Conservation (phyloP, 2,113 vertebrate genomes). For the Mormoops blainvillei region DNA sequence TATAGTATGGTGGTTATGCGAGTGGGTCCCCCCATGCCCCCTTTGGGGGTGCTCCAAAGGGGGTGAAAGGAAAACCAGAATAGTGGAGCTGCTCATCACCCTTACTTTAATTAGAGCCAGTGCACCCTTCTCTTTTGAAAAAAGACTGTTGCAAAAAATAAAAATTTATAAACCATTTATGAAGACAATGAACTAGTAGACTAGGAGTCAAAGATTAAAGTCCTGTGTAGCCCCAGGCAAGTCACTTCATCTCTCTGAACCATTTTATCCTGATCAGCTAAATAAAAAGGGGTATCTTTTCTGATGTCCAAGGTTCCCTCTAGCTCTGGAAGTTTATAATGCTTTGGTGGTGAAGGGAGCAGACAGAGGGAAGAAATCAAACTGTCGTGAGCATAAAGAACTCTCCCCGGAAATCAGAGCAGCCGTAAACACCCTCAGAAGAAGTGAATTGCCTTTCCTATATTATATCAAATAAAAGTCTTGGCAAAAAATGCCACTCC, state of each 20-base stretch:
- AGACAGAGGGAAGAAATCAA: neutral
- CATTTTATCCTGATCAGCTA: neutral
- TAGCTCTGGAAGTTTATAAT: neutral
- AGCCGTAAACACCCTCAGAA: neutral
- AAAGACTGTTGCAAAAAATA: neutral
- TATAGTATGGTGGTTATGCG: neutral
- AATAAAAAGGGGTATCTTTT: neutral
- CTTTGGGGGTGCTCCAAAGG: neutral
- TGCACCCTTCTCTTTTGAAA: neutral
- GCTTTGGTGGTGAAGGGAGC: neutral
- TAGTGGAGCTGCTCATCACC: neutral
- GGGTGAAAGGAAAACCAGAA: neutral
- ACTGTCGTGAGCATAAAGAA: neutral
- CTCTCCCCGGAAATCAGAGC: conserved; percentile 1
- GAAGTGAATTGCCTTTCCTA: neutral
- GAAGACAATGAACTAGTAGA: neutral
- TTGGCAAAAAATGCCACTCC: neutral
- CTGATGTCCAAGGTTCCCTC: neutral
- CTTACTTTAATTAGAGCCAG: neutral
- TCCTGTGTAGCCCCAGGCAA: neutral
- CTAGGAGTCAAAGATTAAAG: neutral
- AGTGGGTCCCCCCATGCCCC: too few relatives aligned
- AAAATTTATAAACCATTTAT: neutral
- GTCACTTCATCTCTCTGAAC: neutral
- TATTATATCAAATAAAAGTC: neutral